Base-by-base conservation (phyloP, 2,888 invertebrate species). In the Pherbina coryleti region DNA sequence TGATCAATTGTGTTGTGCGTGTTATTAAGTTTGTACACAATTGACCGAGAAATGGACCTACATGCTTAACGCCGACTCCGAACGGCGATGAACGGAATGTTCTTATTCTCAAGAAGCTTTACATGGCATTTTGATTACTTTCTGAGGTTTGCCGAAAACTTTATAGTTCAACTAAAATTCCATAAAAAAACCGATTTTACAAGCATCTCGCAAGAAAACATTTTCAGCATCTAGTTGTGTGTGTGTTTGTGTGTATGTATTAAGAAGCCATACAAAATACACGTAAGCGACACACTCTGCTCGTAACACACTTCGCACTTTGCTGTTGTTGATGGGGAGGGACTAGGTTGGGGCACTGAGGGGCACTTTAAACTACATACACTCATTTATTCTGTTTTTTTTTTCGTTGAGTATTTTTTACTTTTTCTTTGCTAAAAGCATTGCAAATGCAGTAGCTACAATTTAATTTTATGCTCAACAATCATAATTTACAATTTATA, bases 131-230 rank as follows among this genome's bases (percentile, higher is more conserved):
- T n/a, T n/a, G n/a, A n/a, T n/a, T n/a, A n/a, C n/a, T n/a, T n/a
- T n/a, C n/a, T n/a, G n/a, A n/a, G n/a, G n/a, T n/a, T n/a, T n/a
- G n/a, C n/a, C 11, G 5, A 64, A 64, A 64, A 11, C 49, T 44
- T 62, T 60, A 60, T 37, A 60, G 73, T 60, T 73, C 60, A 73
- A 37, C 60, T 62, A 62, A 73, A 73, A 69, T 73, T 73, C 73
- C 73, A 62, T 49, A 62, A 62, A 37, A 73, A 53, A 25, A 69
- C 7, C 34, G 49, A 60, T 55, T 62, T 62, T 55, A 34, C 34
- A 55, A 70, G 17, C 25, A 44, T 28, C 62, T 25, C 5, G 17
- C 31, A 31, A 64, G 31, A 1, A 55, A 64, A 64, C 34, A 64
- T 64, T 64, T 44, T 60, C 73, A 28, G 44, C 49, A 31, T n/a